Conservation (phyloP, 2,888 invertebrate species). For the Sminthurinus aureus region DNA sequence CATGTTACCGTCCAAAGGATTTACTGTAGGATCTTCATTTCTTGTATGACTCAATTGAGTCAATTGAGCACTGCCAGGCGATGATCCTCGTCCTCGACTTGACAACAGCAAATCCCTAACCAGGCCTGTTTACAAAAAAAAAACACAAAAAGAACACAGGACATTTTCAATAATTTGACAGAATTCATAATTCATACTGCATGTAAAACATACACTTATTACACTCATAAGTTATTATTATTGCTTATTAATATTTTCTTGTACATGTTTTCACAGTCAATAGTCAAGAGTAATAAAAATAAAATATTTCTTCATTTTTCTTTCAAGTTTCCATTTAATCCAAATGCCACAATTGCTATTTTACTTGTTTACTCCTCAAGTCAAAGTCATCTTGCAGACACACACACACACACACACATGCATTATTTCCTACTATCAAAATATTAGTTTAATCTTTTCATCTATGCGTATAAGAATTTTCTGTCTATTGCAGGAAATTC, state of each 20-base stretch:
- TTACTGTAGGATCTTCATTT: conserved; percentile 32
- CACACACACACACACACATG: neutral
- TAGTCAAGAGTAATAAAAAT: neutral
- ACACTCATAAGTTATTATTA: conserved; percentile 5
- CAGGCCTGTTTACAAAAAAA: conserved; percentile 37
- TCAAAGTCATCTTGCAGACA: neutral
- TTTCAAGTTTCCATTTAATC: neutral
- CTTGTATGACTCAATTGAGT: conserved; percentile 23
- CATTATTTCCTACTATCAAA: conserved; percentile 16
- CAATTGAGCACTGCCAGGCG: conserved; percentile 21
- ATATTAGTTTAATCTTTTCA: neutral
- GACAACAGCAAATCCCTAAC: conserved; percentile 50
- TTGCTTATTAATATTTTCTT: conserved; percentile 20
- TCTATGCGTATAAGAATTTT: conserved; percentile 3
- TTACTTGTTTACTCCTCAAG: neutral
- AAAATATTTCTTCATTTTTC: neutral
- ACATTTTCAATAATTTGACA: neutral
- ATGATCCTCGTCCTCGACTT: conserved; percentile 47
- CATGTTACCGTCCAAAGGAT: conserved; percentile 38
- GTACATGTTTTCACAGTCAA: neutral
- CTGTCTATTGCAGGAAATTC: neutral
- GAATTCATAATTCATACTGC: neutral
- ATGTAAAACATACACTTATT: neutral
- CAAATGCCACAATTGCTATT: neutral
- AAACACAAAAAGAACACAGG: neutral